A percentile compares a stretch with the other conserved stretches of the same genome.
Evolutionary conservation across 2,113 vertebrate genomes (phyloP).

Genomic region (Salvelinus namaycush): DNA sequence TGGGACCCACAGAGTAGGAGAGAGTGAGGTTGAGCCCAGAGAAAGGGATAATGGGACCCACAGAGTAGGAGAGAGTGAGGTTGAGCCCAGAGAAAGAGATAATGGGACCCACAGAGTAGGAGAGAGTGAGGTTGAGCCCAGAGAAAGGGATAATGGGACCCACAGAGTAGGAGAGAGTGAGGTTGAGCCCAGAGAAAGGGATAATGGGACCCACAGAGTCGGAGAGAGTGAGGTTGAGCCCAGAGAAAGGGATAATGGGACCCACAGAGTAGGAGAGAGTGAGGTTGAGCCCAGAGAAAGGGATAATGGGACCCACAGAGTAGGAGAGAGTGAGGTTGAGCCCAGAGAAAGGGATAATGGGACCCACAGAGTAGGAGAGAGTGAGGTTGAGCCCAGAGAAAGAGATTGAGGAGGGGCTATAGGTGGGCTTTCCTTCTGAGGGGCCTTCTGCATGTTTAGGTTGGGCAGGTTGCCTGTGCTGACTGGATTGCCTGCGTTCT

Average conservation of each 20-base stretch:
- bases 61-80: slow-evolving; percentile 19
- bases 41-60: too few species aligned
- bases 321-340: slow-evolving; percentile 25
- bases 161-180: slow-evolving; percentile 15
- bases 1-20: too few species aligned
- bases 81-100: slow-evolving; percentile 9
- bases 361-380: slow-evolving; percentile 5
- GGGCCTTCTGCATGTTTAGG: background rate
- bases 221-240: slow-evolving; percentile 27
- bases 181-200: slow-evolving; percentile 11
- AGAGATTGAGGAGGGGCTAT: too few species aligned
- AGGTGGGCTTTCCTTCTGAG: too few species aligned
- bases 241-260: background rate
- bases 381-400: slow-evolving; percentile 21
- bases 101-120: background rate
- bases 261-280: slow-evolving; percentile 10
- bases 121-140: slow-evolving; percentile 26
- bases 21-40: too few species aligned
- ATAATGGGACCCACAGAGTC: too few species aligned
- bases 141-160: background rate
- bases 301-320: background rate
- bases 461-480: slow-evolving; percentile 59
- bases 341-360: background rate
- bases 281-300: slow-evolving; percentile 19
- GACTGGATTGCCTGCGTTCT: slow-evolving; percentile 37